These are phyloP conservation scores for Phataginus tetradactyla DNA, from an alignment of 2,797 vertebrate species.

Conservation along the genomic window DNA sequence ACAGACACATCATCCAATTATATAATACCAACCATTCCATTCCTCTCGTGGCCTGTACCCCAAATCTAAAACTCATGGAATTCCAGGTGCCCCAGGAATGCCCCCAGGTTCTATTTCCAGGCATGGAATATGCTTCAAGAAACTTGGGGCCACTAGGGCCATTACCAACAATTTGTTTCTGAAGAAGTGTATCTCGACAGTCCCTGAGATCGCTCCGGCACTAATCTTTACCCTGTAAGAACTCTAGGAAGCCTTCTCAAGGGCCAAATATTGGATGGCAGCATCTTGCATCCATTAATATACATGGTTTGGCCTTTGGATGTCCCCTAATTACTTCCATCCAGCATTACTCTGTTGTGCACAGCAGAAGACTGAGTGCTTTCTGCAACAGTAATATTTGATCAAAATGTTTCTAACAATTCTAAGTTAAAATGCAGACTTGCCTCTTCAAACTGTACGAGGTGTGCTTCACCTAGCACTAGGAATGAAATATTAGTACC, in stretches of 20 bases:
- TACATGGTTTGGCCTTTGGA: not conserved
- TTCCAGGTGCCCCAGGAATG: not conserved
- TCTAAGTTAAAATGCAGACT: not conserved
- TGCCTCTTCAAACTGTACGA: not conserved
- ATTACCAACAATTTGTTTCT: not conserved
- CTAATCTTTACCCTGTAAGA: not conserved
- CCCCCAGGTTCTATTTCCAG: not conserved
- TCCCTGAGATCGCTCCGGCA: not conserved
- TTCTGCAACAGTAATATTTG: not conserved
- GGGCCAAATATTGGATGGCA: not conserved
- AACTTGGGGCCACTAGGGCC: not conserved
- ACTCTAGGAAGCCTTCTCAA: not conserved
- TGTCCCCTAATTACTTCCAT: not conserved
- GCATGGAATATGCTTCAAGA: not conserved
- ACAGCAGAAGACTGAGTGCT: not conserved
- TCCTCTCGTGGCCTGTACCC: not conserved
- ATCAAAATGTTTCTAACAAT: not conserved
- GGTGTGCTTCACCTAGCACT: not conserved
- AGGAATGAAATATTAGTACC: not conserved
- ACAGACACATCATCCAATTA: not conserved
- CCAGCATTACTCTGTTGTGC: not conserved
- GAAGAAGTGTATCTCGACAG: not conserved
- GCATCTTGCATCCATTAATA: not conserved
- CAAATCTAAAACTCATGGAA: constrained; percentile 11
- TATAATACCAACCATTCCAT: not conserved